Evolutionary conservation across 2,888 invertebrate species (phyloP).

Genomic region (Helleia helle): DNA sequence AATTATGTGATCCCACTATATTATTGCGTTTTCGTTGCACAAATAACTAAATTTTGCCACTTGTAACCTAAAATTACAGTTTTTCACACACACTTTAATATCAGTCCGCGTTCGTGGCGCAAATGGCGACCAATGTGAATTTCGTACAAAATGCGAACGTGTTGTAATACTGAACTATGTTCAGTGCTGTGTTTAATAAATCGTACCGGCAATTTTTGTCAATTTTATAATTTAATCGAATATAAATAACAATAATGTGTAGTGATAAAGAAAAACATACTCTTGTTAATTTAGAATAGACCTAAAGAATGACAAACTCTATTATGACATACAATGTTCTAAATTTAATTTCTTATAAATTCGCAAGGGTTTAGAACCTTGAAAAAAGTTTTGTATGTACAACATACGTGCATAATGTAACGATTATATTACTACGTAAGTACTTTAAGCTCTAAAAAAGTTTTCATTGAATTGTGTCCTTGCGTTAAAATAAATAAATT

Average conservation of each 20-base stretch:
- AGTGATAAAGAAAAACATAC: constrained; percentile 58
- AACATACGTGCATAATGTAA: no score
- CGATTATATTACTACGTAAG: no score
- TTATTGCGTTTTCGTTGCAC: constrained; percentile 40
- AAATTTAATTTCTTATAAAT: neutral
- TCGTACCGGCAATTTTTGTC: constrained; percentile 36
- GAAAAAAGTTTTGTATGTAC: neutral
- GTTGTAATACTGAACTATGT: constrained; percentile 38
- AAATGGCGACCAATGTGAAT: constrained; percentile 67
- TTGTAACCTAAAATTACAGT: constrained; percentile 59
- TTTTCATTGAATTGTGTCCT: no score
- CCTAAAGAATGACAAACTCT: constrained; percentile 39
- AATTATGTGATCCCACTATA: constrained; percentile 26
- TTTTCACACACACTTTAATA: constrained; percentile 43
- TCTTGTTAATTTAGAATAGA: constrained; percentile 67
- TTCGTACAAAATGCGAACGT: constrained; percentile 30
- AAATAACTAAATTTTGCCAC: constrained; percentile 36
- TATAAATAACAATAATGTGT: constrained; percentile 24
- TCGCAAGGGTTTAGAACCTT: neutral
- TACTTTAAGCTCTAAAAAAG: no score
- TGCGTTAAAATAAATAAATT: no score
- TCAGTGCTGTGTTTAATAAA: constrained; percentile 37
- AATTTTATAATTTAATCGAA: constrained; percentile 28
- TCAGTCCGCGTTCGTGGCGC: constrained; percentile 53
- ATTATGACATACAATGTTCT: constrained; percentile 12